These are phyloP conservation scores for Masticophis lateralis DNA, from an alignment of 2,797 vertebrate species.

Conservation along the genomic window DNA sequence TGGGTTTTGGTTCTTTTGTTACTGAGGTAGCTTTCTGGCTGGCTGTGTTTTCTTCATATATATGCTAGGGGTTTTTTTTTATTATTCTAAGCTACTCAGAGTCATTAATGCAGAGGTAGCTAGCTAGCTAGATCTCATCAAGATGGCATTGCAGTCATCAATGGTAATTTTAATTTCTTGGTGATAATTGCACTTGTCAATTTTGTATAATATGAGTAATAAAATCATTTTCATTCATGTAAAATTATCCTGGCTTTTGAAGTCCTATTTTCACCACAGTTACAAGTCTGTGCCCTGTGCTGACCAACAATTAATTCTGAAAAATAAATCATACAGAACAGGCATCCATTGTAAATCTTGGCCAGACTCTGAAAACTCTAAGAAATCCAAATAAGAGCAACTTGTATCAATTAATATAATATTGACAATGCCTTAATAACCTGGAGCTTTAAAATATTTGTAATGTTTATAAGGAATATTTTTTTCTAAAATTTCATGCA, in stretches of 20 bases:
- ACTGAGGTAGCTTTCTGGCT: background rate
- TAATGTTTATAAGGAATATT: background rate
- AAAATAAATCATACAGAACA: background rate
- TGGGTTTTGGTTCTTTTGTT: background rate
- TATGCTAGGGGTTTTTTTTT: background rate
- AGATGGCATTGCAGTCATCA: background rate
- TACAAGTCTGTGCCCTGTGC: background rate
- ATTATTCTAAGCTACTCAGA: background rate
- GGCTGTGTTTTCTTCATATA: background rate
- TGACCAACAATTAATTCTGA: background rate
- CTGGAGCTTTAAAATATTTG: background rate
- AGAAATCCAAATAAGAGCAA: background rate
- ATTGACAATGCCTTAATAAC: conserved; percentile 17
- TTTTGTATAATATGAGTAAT: background rate
- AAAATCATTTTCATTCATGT: background rate
- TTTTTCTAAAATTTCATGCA: background rate
- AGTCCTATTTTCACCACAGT: background rate
- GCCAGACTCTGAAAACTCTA: background rate
- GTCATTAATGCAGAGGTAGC: background rate
- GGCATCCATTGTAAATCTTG: background rate
- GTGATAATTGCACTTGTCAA: background rate
- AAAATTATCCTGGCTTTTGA: background rate
- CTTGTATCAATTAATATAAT: conserved; percentile 8
- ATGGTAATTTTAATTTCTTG: background rate
- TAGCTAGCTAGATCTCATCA: background rate